Percentiles rank a stretch among this genome's conserved stretches.
Conservation (phyloP, 2,888 invertebrate genomes). For the Dusona sp. region DNA sequence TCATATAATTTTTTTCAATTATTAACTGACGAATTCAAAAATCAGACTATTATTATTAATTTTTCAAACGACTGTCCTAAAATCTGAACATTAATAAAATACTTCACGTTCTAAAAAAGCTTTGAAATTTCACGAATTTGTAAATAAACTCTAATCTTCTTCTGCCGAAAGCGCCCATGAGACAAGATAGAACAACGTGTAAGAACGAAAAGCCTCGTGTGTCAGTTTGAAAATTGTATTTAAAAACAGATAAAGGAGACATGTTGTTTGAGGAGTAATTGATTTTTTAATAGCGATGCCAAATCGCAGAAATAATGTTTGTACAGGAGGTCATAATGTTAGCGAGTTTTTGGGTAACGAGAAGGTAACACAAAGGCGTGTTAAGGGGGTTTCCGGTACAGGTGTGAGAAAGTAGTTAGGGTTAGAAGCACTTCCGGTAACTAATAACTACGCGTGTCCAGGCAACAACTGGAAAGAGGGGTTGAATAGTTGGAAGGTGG, state of each 20-base stretch:
- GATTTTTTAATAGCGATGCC: neutral
- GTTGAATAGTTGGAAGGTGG: constrained; percentile 4
- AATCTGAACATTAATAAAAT: no score
- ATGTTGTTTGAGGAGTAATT: neutral
- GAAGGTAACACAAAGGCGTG: constrained; percentile 18
- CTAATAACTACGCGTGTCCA: constrained; percentile 69
- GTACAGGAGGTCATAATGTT: neutral
- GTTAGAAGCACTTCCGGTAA: constrained; percentile 66
- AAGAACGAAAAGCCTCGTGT: neutral
- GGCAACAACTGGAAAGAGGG: constrained; percentile 59
- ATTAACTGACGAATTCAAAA: no score
- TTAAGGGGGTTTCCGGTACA: constrained; percentile 26
- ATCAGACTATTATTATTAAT: no score
- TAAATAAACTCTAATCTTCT: no score
- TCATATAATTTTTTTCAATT: no score
- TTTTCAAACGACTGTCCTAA: no score
- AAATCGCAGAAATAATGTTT: constrained; percentile 10
- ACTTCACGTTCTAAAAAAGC: no score
- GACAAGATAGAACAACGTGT: no score
- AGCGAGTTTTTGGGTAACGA: neutral
- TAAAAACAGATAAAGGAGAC: neutral
- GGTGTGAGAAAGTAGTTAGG: constrained; percentile 55
- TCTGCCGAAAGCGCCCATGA: no score
- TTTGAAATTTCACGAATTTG: no score
- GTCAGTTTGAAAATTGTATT: neutral